Percentiles rank a stretch among this genome's conserved stretches.
Evolutionary conservation across 2,113 vertebrate species (phyloP).

Genomic region (Amblyornis subalaris): DNA sequence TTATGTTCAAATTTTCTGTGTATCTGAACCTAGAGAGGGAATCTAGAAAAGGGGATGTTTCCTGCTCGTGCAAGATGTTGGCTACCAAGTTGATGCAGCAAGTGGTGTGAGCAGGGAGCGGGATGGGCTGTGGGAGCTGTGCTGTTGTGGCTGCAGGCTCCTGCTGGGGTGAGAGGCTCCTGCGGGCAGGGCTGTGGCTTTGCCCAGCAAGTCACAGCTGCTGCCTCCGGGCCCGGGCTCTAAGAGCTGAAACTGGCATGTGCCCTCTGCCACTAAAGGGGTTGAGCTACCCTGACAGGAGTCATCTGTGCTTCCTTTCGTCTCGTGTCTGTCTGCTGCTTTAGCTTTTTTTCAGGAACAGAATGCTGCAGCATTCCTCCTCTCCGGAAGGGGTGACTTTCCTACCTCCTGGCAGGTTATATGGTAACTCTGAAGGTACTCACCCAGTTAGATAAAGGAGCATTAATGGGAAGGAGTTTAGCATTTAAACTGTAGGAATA

Average conservation of each 20-base stretch:
- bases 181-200: background rate
- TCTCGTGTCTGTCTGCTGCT: background rate
- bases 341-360: background rate
- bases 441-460: background rate
- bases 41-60: background rate
- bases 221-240: background rate
- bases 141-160: background rate
- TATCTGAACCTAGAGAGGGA: background rate
- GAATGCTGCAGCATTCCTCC: background rate
- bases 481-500: background rate
- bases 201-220: background rate
- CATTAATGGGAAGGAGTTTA: background rate
- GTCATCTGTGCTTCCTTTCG: background rate
- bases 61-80: background rate
- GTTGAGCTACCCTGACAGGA: background rate
- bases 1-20: fast-evolving
- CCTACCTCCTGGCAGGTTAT: background rate
- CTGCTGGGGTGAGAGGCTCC: background rate
- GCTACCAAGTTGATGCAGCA: background rate
- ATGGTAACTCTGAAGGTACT: background rate
- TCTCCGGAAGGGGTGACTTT: background rate
- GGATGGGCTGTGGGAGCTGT: background rate
- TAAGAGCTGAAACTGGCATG: background rate
- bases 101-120: fast-evolving
- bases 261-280: background rate